These are phyloP conservation scores for Schlechtendalia chinensis DNA, from an alignment of 1,140 invertebrate genomes.

Conservation along the genomic window DNA sequence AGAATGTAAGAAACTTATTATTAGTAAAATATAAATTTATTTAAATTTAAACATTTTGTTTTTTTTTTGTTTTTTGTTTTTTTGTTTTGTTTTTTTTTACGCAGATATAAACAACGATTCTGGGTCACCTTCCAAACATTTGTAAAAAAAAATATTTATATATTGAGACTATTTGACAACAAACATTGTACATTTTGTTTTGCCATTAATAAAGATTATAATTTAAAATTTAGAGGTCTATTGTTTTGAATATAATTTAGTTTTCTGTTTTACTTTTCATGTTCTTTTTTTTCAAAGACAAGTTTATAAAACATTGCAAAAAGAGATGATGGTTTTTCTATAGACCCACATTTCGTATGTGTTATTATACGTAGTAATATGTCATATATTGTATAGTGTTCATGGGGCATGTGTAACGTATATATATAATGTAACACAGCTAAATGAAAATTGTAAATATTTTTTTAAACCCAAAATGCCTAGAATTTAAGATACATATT, in stretches of 20 bases:
- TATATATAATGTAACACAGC: constrained; percentile 4
- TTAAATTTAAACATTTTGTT: constrained; percentile 21
- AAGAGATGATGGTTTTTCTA: no score
- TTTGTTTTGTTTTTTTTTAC: constrained; percentile 8
- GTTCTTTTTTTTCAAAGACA: constrained; percentile 34
- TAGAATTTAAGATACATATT: constrained; percentile 33
- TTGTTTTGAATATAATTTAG: constrained; percentile 13
- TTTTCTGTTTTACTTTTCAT: constrained; percentile 29
- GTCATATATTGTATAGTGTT: constrained; percentile 16
- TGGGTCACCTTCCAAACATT: constrained; percentile 45
- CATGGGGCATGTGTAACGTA: neutral
- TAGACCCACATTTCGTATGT: no score
- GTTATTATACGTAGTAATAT: no score
- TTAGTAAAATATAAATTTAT: neutral
- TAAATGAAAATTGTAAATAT: constrained; percentile 33
- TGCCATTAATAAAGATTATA: constrained; percentile 41
- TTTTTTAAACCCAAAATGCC: neutral
- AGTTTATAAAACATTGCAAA: constrained; percentile 14
- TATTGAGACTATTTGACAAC: constrained; percentile 21
- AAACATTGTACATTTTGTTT: constrained; percentile 44
- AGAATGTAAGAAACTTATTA: neutral
- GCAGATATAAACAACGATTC: constrained; percentile 48
- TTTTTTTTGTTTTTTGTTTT: neutral
- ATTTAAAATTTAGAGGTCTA: constrained; percentile 17
- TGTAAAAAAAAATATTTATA: constrained; percentile 29